Conservation (phyloP, 1,140 invertebrate genomes). For the Pentalonia nigronervosa region DNA sequence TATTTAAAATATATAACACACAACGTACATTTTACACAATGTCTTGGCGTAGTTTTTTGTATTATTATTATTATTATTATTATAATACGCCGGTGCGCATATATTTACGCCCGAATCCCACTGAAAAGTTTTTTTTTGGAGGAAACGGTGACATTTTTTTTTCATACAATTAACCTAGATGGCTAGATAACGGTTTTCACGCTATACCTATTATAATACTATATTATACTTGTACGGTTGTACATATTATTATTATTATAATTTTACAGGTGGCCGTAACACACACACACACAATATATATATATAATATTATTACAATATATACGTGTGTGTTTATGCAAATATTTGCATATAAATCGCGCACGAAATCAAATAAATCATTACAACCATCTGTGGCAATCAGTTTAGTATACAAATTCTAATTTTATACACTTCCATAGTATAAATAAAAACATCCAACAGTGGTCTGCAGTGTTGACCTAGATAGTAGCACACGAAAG, state of each 20-base stretch:
- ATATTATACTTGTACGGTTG: not conserved
- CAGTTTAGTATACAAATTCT: not conserved
- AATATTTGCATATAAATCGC: conserved; percentile 10
- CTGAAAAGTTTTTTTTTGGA: not conserved
- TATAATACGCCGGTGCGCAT: not conserved
- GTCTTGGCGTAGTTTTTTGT: not conserved
- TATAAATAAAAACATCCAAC: not conserved
- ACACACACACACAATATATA: not conserved
- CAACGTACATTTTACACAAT: not conserved
- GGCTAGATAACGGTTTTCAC: not conserved
- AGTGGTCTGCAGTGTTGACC: not conserved
- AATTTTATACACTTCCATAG: not conserved
- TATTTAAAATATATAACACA: not conserved
- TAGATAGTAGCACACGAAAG: not conserved
- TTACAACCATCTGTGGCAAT: not conserved
- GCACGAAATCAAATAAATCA: conserved; percentile 6
- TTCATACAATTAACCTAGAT: not conserved
- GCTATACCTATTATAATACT: not conserved
- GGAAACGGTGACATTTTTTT: not conserved
- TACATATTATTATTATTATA: not conserved
- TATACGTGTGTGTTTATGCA: not conserved
- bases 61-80: too few relatives aligned
- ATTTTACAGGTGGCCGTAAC: not conserved
- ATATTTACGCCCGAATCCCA: not conserved
- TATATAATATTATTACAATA: not conserved